Evolutionary conservation across 37 sponge, comb jelly and placozoan genomes (phyloP).

Genomic region (Ianthella basta): DNA sequence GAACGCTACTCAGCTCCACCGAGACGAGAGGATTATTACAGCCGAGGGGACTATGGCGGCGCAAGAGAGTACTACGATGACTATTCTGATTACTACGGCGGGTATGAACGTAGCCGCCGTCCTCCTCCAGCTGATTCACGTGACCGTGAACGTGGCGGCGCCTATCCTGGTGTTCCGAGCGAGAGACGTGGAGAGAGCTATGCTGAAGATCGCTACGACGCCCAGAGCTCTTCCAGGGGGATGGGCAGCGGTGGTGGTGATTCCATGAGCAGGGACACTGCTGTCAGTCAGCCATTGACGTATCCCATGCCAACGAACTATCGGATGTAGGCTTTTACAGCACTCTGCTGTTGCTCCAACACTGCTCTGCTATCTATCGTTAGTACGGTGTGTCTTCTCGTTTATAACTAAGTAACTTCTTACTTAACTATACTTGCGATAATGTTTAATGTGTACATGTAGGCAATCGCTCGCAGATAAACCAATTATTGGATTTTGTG

Average conservation of each 20-base stretch:
- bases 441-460: no score
- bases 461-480: no score
- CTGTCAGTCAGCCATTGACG: constrained; percentile 7
- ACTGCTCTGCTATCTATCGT: not conserved
- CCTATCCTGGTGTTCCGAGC: not conserved
- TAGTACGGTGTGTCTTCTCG: not conserved
- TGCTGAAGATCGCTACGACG: constrained; percentile 28
- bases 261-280: not conserved
- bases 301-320: constrained; percentile 36
- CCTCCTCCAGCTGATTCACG: constrained; percentile 1
- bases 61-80: not conserved
- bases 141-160: not conserved
- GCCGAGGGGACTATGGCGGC: not conserved
- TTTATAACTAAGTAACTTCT: not conserved
- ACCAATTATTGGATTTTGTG: no score
- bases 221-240: not conserved
- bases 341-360: no score
- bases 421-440: no score
- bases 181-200: constrained; percentile 17
- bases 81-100: constrained; percentile 18
- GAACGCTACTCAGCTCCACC: constrained; percentile 10
- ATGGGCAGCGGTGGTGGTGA: not conserved
- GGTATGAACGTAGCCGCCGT: not conserved
- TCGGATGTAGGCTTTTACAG: not conserved
- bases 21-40: constrained; percentile 1